Evolutionary conservation across 92 coral and sea anemone species (phyloP), one percentile per base, ranked within the genome.

Genomic region (Umimayanthus kanabou): DNA sequence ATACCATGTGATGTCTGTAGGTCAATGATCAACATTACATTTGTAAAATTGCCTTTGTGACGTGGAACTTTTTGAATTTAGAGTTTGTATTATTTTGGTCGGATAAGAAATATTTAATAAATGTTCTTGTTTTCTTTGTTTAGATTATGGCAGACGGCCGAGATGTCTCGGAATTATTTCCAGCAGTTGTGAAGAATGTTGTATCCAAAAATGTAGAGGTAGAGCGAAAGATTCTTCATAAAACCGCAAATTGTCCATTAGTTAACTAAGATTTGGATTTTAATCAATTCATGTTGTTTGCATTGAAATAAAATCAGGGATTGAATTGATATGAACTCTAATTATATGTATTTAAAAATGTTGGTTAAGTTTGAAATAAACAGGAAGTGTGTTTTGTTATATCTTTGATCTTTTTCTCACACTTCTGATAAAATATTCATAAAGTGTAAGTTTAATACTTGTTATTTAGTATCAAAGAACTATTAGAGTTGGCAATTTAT

Each of bases 131-230:
- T 88, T 82, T 76, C 29, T 90, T 28, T 75, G 8, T 66, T 55
- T 61, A 96, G 99, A 93, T 91, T 76, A 90, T 96, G 92, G 98
- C 99, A 73, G 94, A 95, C 86, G 99, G 99, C 6, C 91, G 94
- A 42, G 99, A 96, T 85, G 91, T 96, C 84, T 96, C 99, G 5
- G 96, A 95, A 61, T 87, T 96, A 58, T 96, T 96, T 90, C 95
- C 99, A 10, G 95, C 99, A 61, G 97, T 96, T 29, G 99, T 96
- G 29, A 96, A 96, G 90, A 96, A 96, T 92, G 99, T 96, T 29
- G 99, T 96, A 70, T 96, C 99, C 9, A 96, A 95, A 88, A 96
- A 96, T 89, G 93, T 95, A 23, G 99, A 96, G 93, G 99, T 88
- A 82, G 50, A 6, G 39, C 18, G 3, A 73, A 26, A 50, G 20